phyloP scores from a whole-genome alignment of 2,113 vertebrate species.

The Ptyas mucosa region DNA sequence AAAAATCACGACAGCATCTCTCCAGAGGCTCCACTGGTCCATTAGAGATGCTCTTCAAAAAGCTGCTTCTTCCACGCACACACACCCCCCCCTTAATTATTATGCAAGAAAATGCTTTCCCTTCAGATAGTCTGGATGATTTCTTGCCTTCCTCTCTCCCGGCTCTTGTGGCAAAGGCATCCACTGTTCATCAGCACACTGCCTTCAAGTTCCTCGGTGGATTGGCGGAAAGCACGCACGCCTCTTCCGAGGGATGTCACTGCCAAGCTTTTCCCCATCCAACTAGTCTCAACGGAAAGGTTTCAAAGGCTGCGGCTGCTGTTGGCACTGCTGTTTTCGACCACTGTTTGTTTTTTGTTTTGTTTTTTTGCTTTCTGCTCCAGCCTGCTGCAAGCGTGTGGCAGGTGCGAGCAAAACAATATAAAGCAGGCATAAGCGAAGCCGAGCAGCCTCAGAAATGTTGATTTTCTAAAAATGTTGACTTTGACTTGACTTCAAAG shows the following conservation, averaged over 20 bases:
- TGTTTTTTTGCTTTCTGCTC: conserved; percentile 24
- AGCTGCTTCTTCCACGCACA: not conserved
- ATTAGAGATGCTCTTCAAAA: conserved; percentile 37
- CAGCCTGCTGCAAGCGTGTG: conserved; percentile 33
- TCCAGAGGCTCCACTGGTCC: conserved; percentile 39
- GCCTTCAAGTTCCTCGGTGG: conserved; percentile 30
- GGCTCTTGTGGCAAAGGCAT: conserved; percentile 35
- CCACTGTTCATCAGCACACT: conserved; percentile 20
- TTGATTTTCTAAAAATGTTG: conserved; percentile 30
- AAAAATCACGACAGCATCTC: conserved; percentile 44
- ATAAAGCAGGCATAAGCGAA: not conserved
- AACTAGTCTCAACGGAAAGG: conserved; percentile 42
- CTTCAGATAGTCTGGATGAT: conserved; percentile 37
- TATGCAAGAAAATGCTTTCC: conserved; percentile 26
- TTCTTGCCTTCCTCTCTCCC: conserved; percentile 44
- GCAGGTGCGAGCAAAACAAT: conserved; percentile 60
- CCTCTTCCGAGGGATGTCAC: conserved; percentile 1
- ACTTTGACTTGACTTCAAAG: conserved; percentile 63
- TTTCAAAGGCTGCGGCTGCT: conserved; percentile 26
- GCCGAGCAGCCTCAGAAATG: not conserved
- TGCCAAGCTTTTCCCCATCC: not conserved
- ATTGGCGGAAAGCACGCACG: conserved; percentile 16
- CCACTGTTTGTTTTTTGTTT: not conserved
- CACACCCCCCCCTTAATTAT: not conserved
- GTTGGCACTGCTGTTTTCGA: not conserved